Conservation (phyloP, 92 coral and sea anemone species). For the Zoanthus sansibaricus region DNA sequence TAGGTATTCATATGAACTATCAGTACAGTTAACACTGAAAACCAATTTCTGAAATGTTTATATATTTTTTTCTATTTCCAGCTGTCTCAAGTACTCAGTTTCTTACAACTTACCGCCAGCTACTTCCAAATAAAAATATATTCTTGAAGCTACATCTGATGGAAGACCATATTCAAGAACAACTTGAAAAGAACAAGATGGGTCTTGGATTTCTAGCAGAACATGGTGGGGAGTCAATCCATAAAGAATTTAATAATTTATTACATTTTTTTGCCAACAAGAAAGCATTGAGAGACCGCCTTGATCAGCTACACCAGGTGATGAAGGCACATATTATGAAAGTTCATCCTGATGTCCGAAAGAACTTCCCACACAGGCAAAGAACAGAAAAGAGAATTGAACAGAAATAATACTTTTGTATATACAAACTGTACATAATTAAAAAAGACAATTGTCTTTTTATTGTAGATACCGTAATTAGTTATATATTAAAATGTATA, state of each 20-base stretch:
- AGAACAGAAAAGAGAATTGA: background rate
- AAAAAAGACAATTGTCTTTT: background rate
- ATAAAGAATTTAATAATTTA: conserved; percentile 15
- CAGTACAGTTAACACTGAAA: background rate
- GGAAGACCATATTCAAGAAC: conserved; percentile 5
- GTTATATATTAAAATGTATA: background rate
- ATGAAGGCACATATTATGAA: conserved; percentile 29
- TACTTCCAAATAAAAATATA: background rate
- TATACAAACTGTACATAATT: background rate
- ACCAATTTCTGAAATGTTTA: background rate
- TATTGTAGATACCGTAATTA: background rate
- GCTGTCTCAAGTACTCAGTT: background rate
- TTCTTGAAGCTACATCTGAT: background rate
- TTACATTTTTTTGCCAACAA: background rate
- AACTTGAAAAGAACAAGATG: background rate
- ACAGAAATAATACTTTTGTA: background rate
- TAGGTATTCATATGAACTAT: conserved; percentile 3
- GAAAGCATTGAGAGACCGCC: background rate
- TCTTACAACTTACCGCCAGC: background rate
- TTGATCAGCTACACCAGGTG: background rate
- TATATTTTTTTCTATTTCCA: background rate
- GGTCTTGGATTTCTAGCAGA: conserved; percentile 7
- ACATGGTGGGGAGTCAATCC: conserved; percentile 17
- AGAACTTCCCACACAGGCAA: background rate
- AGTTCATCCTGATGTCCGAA: conserved; percentile 11